Evolutionary conservation across 64 coral and sea anemone genomes (phyloP).

Genomic region (Trachythela sp.): DNA sequence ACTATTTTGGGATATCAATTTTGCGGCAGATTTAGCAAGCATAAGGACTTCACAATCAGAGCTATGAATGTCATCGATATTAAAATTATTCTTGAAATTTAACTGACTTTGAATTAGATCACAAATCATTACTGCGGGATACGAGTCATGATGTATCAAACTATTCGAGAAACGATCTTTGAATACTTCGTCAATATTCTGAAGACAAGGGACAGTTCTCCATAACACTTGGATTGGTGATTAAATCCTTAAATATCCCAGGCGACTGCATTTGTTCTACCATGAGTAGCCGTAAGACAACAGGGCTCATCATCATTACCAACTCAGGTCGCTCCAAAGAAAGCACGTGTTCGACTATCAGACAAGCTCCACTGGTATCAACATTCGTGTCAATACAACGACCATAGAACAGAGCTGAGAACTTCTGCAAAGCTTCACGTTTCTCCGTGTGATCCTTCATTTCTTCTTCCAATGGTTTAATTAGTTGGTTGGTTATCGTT

Average conservation of each 20-base stretch:
- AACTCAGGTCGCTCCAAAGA: background rate
- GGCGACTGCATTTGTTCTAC: background rate
- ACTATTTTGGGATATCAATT: background rate
- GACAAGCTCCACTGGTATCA: background rate
- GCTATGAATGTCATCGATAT: background rate
- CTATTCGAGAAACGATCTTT: background rate
- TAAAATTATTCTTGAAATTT: background rate
- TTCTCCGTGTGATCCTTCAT: background rate
- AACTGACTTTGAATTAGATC: background rate
- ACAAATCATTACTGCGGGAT: background rate
- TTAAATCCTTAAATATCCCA: background rate
- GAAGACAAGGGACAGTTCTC: constrained; percentile 10
- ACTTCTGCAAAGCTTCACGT: background rate
- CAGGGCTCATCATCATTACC: background rate
- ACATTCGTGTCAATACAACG: constrained; percentile 14
- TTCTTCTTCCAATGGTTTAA: background rate
- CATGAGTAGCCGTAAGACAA: background rate
- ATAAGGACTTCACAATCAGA: background rate
- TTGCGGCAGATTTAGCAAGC: background rate
- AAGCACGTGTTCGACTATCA: background rate
- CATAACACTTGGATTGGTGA: background rate
- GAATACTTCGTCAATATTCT: constrained; percentile 7
- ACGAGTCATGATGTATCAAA: constrained; percentile 13
- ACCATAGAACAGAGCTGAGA: background rate
- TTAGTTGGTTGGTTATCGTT: background rate